phyloP scores from a whole-genome alignment of 2,888 invertebrate species.

The Chesias legatella region DNA sequence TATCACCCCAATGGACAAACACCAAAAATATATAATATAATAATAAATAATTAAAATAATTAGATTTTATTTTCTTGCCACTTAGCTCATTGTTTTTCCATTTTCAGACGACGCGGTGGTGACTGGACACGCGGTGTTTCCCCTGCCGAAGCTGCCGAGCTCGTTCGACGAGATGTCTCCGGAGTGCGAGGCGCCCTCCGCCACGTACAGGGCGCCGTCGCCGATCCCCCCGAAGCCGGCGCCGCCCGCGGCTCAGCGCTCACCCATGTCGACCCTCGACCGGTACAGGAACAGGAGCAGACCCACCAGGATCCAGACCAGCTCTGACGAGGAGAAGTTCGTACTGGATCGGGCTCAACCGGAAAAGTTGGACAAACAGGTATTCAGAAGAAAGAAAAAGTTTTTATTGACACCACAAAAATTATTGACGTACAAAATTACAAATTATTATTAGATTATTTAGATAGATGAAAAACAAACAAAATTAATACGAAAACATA shows the following conservation, averaged over 20 bases:
- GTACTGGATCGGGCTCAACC: constrained; percentile 84
- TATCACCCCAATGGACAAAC: too few relatives aligned
- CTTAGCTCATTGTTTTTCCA: too few relatives aligned
- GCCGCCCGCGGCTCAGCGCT: constrained; percentile 44
- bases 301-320: constrained; percentile 60
- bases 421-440: too few relatives aligned
- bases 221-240: constrained; percentile 56
- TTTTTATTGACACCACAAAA: too few relatives aligned
- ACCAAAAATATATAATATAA: too few relatives aligned
- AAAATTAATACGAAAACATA: too few relatives aligned
- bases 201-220: constrained; percentile 59
- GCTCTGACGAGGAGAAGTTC: constrained; percentile 83
- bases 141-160: constrained; percentile 82
- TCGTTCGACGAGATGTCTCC: constrained; percentile 65
- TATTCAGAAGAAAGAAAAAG: constrained; percentile 21
- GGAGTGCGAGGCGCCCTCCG: constrained; percentile 53
- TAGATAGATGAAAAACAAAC: too few relatives aligned
- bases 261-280: constrained; percentile 73
- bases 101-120: constrained; percentile 81
- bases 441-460: too few relatives aligned
- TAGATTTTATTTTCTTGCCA: too few relatives aligned
- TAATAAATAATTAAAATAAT: too few relatives aligned
- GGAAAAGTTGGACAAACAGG: constrained; percentile 78
- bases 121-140: constrained; percentile 82
- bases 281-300: constrained; percentile 66